Conservation (phyloP, 2,797 vertebrate genomes). For the Jordanella pulchra region DNA sequence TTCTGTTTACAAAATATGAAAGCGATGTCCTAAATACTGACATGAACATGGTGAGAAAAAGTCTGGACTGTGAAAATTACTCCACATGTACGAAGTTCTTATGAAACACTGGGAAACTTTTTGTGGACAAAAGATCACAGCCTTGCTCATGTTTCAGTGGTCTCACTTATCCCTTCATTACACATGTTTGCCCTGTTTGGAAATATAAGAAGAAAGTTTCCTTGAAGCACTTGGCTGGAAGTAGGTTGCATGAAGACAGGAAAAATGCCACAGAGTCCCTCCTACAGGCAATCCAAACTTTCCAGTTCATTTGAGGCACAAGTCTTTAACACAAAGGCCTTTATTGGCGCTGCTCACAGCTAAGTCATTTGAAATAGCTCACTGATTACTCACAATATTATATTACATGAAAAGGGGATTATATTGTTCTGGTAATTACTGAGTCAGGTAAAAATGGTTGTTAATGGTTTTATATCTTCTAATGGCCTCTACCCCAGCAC, state of each 20-base stretch:
- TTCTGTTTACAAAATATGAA: slow-evolving; percentile 49
- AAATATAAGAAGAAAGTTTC: slow-evolving; percentile 13
- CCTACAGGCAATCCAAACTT: slow-evolving; percentile 25
- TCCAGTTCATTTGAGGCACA: slow-evolving; percentile 11
- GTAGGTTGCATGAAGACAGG: slow-evolving; percentile 14
- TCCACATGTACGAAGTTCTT: slow-evolving; percentile 33
- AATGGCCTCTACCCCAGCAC: background rate
- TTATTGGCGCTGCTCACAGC: background rate
- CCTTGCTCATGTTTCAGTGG: slow-evolving; percentile 21
- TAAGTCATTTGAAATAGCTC: background rate
- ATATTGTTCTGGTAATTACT: slow-evolving; percentile 19
- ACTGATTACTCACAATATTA: slow-evolving; percentile 25
- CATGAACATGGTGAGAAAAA: slow-evolving; percentile 43
- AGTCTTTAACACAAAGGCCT: slow-evolving; percentile 6
- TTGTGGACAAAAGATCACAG: background rate
- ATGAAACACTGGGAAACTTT: slow-evolving; percentile 33
- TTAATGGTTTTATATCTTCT: slow-evolving; percentile 9
- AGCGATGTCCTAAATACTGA: slow-evolving; percentile 44
- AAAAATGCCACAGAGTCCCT: slow-evolving; percentile 21
- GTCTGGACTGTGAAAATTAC: slow-evolving; percentile 37
- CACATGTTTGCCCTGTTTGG: slow-evolving; percentile 19
- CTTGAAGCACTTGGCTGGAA: slow-evolving; percentile 16
- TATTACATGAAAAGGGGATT: slow-evolving; percentile 18
- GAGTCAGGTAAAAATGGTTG: slow-evolving; percentile 8
- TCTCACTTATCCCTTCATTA: slow-evolving; percentile 19